Base-by-base conservation (phyloP, 2,888 invertebrate species). In the Cataglyphis cursor region DNA sequence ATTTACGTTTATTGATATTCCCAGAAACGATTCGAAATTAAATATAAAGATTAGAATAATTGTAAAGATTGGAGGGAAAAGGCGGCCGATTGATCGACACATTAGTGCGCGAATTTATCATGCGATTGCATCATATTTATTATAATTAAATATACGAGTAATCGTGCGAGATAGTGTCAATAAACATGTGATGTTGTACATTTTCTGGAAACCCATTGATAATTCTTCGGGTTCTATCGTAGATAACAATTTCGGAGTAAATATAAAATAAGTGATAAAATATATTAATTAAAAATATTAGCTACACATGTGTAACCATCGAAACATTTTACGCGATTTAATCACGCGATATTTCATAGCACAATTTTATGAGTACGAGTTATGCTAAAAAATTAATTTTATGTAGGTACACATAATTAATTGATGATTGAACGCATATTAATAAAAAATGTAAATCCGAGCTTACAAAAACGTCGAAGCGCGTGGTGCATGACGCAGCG, bases 381-480 rank as follows among this genome's bases (percentile, higher is more conserved):
- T 51, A 44, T 12, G 59, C 0, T 51, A 44, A 78, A 78, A 59
- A 44, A 66, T 57, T 66, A 64, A 68, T 57, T 66, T 68, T 78
- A 21, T 3, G 31, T 12, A 28, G 10, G 5, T 57, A 57, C 3
- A 44, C 44, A 35, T 80, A 61, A 80, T 80, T 70, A 59, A 80
- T 80, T 70, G 48, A 80, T 70, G 21, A 68, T 24, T 24, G 44
- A 80, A 12, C 35, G 44, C 35, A 21, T 59, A 80, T 80, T 80
- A 68, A 80, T 78, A 35, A 48, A 68, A 78, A 78, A 65, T 65
- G 59, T 70, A 68, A 78, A 68, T 78, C 68, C 31, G 59, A 21
- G 78, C 68, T 78, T 70, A 59, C 61, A 70, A 70, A 80, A 80
- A 80, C 57, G 76, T 44, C 59, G 68, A 59, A 35, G 70, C 31